Conservation (phyloP, 2,113 vertebrate species). For the Solenodon paradoxus region DNA sequence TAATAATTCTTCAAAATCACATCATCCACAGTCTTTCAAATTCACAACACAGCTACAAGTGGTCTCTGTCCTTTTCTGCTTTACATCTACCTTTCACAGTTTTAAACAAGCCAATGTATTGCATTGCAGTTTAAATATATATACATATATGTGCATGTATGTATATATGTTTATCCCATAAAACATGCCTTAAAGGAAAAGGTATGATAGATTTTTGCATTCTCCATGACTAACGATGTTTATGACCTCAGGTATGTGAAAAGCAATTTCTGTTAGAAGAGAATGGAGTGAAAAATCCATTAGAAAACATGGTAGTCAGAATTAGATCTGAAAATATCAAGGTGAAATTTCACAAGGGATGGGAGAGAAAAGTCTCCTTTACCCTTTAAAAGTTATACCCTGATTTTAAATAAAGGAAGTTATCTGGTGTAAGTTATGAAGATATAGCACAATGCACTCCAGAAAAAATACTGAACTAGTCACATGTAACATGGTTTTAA, state of each 20-base stretch:
- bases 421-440: neutral
- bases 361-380: neutral
- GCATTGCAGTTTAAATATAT: neutral
- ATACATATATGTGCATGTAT: too few relatives aligned
- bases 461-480: neutral
- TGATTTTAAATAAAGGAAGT: neutral
- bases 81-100: neutral
- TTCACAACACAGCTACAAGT: neutral
- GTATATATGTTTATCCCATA: neutral
- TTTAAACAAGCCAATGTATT: neutral
- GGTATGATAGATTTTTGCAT: neutral
- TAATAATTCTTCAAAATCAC: neutral
- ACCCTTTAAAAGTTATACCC: neutral
- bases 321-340: neutral
- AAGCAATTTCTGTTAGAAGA: neutral
- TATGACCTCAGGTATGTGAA: neutral
- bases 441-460: neutral
- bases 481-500: neutral
- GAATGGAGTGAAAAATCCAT: neutral
- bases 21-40: neutral
- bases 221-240: neutral
- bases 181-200: neutral
- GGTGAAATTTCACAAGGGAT: neutral
- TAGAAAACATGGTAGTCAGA: neutral
- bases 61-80: neutral